A percentile compares a stretch with the other conserved stretches of the same genome.
Conservation (phyloP, 2,888 invertebrate genomes). For the Hoplodrina ambigua region DNA sequence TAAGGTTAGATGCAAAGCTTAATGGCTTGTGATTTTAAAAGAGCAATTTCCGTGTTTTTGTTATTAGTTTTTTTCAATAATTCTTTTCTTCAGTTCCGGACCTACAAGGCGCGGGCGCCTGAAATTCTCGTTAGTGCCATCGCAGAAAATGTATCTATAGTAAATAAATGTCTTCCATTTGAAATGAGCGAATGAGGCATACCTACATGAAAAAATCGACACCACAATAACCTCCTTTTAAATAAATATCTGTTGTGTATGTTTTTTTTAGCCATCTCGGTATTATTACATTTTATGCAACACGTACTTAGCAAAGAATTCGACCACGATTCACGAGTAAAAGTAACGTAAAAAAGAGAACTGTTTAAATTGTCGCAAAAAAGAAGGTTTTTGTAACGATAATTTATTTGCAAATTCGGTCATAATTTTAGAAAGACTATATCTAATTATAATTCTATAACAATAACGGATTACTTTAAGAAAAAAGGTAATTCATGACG, state of each 20-base stretch:
- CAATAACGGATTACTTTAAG: slow-evolving; percentile 3
- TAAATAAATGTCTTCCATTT: slow-evolving; percentile 8
- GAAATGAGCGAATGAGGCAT: not conserved
- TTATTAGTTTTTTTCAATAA: not conserved
- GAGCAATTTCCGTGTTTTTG: not conserved
- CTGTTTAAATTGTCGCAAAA: slow-evolving; percentile 6
- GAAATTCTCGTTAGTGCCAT: slow-evolving; percentile 11
- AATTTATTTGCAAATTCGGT: slow-evolving; percentile 8
- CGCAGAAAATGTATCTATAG: slow-evolving; percentile 2
- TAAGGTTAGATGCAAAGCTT: not conserved
- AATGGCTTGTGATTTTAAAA: not conserved
- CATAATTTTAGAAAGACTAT: not conserved
- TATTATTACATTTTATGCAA: slow-evolving; percentile 35
- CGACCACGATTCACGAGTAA: not conserved
- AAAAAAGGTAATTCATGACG: not conserved
- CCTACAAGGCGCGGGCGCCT: not conserved
- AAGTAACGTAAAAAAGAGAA: slow-evolving; percentile 1
- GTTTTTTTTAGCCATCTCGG: slow-evolving; percentile 16
- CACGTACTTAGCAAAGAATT: slow-evolving; percentile 3
- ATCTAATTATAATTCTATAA: not conserved
- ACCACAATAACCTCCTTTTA: not conserved
- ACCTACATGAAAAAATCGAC: not conserved
- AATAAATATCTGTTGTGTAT: slow-evolving; percentile 2
- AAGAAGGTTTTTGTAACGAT: slow-evolving; percentile 15
- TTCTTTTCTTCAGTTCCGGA: not conserved